Conservation (phyloP, 1,140 invertebrate species). For the Polypedilum pembai region DNA sequence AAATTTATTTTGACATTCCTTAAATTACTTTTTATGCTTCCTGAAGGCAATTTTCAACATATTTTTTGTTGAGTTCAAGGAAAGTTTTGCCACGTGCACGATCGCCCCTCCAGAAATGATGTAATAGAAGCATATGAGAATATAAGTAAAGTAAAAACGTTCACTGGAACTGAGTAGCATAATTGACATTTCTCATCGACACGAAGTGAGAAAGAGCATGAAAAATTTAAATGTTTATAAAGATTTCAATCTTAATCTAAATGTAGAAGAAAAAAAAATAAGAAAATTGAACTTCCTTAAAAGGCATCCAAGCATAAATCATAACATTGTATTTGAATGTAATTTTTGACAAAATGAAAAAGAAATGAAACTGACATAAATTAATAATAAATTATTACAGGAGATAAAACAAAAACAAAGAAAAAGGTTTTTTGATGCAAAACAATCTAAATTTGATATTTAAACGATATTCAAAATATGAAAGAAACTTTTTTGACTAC, state of each 20-base stretch:
- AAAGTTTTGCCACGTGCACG: too few relatives aligned
- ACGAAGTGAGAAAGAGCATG: too few relatives aligned
- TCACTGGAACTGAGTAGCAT: too few relatives aligned
- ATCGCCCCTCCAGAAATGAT: too few relatives aligned
- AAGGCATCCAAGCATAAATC: neutral
- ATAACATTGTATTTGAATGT: slow-evolving; percentile 6
- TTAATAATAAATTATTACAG: slow-evolving; percentile 17
- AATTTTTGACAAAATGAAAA: neutral
- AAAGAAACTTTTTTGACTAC: slow-evolving; percentile 5
- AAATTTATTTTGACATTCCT: too few relatives aligned
- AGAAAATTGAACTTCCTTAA: neutral
- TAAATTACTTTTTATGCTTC: too few relatives aligned
- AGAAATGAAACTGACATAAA: neutral
- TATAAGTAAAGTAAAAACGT: too few relatives aligned
- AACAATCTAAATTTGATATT: slow-evolving; percentile 14
- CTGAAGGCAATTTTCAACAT: too few relatives aligned
- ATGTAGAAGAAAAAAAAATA: neutral
- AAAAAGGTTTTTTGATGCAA: slow-evolving; percentile 1
- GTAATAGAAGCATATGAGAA: too few relatives aligned
- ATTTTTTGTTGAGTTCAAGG: too few relatives aligned
- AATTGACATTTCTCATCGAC: too few relatives aligned
- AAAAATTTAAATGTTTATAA: neutral
- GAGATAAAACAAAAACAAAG: neutral
- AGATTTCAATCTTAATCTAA: slow-evolving; percentile 16
- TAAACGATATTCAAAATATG: neutral